phyloP scores from a whole-genome alignment of 2,113 vertebrate genomes.

The Capreolus pygargus region DNA sequence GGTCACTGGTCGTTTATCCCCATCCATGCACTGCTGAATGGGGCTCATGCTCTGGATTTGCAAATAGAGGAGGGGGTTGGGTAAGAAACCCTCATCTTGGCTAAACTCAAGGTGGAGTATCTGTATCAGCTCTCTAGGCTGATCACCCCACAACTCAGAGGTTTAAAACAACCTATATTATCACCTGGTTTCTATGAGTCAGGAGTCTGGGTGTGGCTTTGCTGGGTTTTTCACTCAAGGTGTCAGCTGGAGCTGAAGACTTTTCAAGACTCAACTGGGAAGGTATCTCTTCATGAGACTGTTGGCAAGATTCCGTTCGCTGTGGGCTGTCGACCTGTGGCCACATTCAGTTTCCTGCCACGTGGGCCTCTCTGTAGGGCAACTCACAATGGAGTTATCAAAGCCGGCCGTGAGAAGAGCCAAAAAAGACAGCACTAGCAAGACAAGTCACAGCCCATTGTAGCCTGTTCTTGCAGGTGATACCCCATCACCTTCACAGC shows the following conservation, averaged over 20 bases:
- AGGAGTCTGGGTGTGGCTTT: neutral
- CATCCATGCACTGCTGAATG: neutral
- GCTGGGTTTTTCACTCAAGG: neutral
- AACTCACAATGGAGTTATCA: neutral
- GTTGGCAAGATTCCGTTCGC: neutral
- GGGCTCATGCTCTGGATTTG: neutral
- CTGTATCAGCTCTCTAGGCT: neutral
- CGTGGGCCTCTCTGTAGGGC: rapidly evolving
- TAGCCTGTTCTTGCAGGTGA: neutral
- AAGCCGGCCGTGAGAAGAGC: neutral
- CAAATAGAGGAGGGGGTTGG: neutral
- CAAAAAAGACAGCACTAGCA: neutral
- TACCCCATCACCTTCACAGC: neutral
- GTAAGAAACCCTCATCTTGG: neutral
- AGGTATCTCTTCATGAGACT: neutral
- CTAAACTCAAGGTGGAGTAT: neutral
- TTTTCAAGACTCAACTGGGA: neutral
- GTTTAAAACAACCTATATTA: neutral
- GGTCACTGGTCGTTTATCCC: neutral
- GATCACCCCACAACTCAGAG: neutral
- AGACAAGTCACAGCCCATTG: neutral
- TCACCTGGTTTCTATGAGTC: neutral
- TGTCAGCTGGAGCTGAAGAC: neutral
- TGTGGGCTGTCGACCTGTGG: neutral
- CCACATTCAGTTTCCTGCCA: neutral